phyloP scores from a whole-genome alignment of 2,888 invertebrate genomes.

The Lapara coniferarum region DNA sequence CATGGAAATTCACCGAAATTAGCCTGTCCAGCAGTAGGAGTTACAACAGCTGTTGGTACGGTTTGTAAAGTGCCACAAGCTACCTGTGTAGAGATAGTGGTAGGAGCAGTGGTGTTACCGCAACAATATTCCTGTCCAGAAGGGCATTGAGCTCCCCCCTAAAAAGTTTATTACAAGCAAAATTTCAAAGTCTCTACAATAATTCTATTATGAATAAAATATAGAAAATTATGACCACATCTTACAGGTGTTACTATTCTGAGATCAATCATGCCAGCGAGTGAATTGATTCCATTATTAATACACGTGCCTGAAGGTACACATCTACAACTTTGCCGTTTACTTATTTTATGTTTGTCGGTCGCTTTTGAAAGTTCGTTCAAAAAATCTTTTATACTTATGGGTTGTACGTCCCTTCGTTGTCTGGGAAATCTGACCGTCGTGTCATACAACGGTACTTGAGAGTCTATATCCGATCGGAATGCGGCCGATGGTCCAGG shows the following conservation, averaged over 20 bases:
- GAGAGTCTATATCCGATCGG: slow-evolving; percentile 62
- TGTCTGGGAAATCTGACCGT: slow-evolving; percentile 73
- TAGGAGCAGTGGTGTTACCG: slow-evolving; percentile 42
- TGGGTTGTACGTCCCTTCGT: slow-evolving; percentile 49
- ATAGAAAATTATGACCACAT: not conserved
- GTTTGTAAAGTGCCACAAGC: slow-evolving; percentile 76
- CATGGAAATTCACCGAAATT: slow-evolving; percentile 89
- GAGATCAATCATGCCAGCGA: slow-evolving; percentile 84
- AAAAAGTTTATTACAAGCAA: slow-evolving; percentile 25
- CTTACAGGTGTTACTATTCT: slow-evolving; percentile 85
- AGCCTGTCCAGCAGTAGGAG: slow-evolving; percentile 81
- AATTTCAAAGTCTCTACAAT: too few species aligned
- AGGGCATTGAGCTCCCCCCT: slow-evolving; percentile 58
- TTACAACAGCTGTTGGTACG: slow-evolving; percentile 59
- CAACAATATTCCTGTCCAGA: slow-evolving; percentile 76
- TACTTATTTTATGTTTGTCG: slow-evolving; percentile 55
- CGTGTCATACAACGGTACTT: slow-evolving; percentile 59
- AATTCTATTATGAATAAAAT: not conserved
- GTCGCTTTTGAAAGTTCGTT: slow-evolving; percentile 32
- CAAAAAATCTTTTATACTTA: slow-evolving; percentile 41
- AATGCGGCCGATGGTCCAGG: slow-evolving; percentile 60
- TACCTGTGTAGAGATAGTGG: slow-evolving; percentile 41
- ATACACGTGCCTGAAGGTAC: slow-evolving; percentile 68
- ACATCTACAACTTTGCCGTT: slow-evolving; percentile 74
- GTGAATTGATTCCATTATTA: slow-evolving; percentile 56